Evolutionary conservation across 2,888 invertebrate genomes (phyloP).

Genomic region (Pandemis corylana): DNA sequence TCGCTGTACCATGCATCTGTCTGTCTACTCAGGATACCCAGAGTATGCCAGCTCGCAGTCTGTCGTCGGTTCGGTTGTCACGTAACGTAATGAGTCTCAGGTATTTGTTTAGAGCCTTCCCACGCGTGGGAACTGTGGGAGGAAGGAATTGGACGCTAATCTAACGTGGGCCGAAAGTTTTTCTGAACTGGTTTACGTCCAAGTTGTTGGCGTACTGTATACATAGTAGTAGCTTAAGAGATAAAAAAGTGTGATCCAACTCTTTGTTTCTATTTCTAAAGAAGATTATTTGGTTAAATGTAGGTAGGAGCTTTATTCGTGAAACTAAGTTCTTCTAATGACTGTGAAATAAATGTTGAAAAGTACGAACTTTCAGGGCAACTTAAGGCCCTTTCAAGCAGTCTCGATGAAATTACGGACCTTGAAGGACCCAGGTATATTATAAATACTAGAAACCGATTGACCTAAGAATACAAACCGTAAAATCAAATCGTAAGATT

Average conservation of each 20-base stretch:
- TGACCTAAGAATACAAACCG: not conserved
- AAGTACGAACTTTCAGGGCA: not conserved
- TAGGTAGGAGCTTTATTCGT: not conserved
- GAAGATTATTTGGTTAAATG: no score
- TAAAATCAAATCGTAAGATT: not conserved
- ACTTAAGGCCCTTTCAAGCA: not conserved
- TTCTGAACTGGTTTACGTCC: not conserved
- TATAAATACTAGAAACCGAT: not conserved
- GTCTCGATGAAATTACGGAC: not conserved
- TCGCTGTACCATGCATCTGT: no score
- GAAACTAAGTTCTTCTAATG: not conserved
- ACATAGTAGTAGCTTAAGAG: not conserved
- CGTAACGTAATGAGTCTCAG: not conserved
- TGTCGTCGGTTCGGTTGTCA: not conserved
- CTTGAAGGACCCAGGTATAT: not conserved
- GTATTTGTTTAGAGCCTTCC: conserved; percentile 29
- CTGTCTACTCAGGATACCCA: no score
- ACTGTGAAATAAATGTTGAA: not conserved
- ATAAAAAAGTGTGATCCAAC: no score
- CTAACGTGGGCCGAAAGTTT: not conserved
- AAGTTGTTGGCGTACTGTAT: not conserved
- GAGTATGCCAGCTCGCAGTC: not conserved
- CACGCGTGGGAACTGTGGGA: conserved; percentile 6
- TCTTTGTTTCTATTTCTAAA: no score
- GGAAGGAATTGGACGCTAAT: not conserved